Conservation (phyloP, 1,140 invertebrate species). For the Temnothorax longispinosus region DNA sequence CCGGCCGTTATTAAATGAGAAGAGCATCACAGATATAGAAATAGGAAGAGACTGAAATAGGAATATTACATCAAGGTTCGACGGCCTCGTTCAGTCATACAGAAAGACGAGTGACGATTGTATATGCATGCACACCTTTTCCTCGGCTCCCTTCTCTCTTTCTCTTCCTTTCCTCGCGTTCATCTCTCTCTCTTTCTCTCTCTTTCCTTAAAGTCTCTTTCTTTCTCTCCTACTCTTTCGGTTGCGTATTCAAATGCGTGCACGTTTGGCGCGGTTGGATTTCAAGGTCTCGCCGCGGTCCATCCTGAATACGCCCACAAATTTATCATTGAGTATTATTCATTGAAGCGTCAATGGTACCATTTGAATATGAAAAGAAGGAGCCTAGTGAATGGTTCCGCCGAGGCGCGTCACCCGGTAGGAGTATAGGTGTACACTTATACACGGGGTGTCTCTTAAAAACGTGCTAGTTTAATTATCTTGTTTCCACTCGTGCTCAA, state of each 20-base stretch:
- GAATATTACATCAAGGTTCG: constrained; percentile 72
- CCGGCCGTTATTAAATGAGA: constrained; percentile 9
- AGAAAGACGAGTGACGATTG: constrained; percentile 51
- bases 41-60: constrained; percentile 56
- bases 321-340: constrained; percentile 86
- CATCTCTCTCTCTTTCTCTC: not conserved
- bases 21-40: constrained; percentile 35
- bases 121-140: constrained; percentile 47
- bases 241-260: constrained; percentile 74
- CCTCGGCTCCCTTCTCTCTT: not conserved
- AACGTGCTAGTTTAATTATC: constrained; percentile 16
- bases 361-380: constrained; percentile 86
- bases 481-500: not conserved
- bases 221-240: constrained; percentile 36
- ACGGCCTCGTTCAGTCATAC: constrained; percentile 55
- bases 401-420: constrained; percentile 67
- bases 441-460: constrained; percentile 43
- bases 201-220: constrained; percentile 22
- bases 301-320: constrained; percentile 85
- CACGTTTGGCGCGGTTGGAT: constrained; percentile 81
- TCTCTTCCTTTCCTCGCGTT: constrained; percentile 6
- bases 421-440: constrained; percentile 38
- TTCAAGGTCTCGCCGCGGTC: constrained; percentile 82
- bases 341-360: constrained; percentile 85
- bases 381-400: constrained; percentile 80